Evolutionary conservation across 2,888 invertebrate genomes (phyloP).

Genomic region (Drosophila lutescens): DNA sequence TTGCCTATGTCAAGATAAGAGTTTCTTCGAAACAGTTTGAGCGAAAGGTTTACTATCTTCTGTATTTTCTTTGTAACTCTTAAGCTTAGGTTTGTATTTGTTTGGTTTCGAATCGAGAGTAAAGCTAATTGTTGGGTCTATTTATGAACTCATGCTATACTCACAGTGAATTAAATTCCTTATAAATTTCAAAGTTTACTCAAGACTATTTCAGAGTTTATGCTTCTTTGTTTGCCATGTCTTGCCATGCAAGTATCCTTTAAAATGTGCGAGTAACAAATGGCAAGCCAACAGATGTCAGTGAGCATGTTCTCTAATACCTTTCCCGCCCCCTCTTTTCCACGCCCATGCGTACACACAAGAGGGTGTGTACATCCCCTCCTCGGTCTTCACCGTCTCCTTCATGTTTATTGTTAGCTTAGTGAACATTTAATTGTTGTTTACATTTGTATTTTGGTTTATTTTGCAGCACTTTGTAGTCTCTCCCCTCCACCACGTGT

Average conservation of each 20-base stretch:
- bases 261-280: conserved; percentile 33
- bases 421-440: conserved; percentile 79
- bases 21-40: neutral
- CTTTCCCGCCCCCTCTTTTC: neutral
- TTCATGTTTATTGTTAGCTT: conserved; percentile 59
- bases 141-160: neutral
- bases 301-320: conserved; percentile 13
- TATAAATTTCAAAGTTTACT: conserved; percentile 7
- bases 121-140: no score
- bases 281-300: conserved; percentile 30
- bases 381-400: neutral
- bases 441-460: conserved; percentile 76
- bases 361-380: conserved; percentile 7
- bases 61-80: no score
- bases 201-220: neutral
- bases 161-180: conserved; percentile 4
- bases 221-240: neutral
- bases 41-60: conserved; percentile 8
- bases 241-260: conserved; percentile 10
- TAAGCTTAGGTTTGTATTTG: no score
- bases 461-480: conserved; percentile 51
- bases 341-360: conserved; percentile 8
- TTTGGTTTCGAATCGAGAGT: no score
- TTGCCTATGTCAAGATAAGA: conserved; percentile 2
- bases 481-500: conserved; percentile 6